Conservation (phyloP, 1,140 invertebrate genomes). For the Drosophila truncata region DNA sequence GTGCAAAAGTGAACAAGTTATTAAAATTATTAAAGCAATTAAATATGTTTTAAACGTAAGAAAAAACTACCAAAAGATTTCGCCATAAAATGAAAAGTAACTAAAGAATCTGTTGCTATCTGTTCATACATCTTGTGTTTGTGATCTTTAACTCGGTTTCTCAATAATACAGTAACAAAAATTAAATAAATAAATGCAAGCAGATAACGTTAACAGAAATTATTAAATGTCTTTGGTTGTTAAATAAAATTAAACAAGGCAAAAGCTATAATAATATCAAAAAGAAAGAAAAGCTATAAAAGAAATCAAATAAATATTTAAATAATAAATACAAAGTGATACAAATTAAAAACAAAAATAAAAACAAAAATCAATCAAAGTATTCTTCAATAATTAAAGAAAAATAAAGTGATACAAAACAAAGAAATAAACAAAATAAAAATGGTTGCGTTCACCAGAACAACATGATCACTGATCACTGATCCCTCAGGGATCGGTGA, state of each 20-base stretch:
- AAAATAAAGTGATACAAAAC: neutral
- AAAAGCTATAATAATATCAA: neutral
- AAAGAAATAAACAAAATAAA: no score
- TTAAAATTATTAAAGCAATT: neutral
- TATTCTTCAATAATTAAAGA: neutral
- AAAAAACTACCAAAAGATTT: neutral
- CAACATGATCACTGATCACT: no score
- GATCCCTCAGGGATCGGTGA: no score
- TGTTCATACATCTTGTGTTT: neutral
- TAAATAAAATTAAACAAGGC: no score
- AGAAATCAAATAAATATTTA: neutral
- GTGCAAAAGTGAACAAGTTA: neutral
- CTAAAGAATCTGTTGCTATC: neutral
- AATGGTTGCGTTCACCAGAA: no score
- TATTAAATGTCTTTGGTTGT: neutral
- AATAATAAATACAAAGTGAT: neutral
- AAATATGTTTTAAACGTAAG: neutral
- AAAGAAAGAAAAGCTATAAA: neutral
- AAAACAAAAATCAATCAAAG: no score
- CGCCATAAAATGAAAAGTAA: slow-evolving; percentile 7
- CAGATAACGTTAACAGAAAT: neutral
- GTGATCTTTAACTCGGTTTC: neutral
- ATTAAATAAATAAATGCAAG: neutral
- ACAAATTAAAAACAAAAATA: neutral
- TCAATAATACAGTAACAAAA: neutral